These are phyloP conservation scores for Drosophila paucipuncta DNA, from an alignment of 2,888 invertebrate species.

Conservation along the genomic window DNA sequence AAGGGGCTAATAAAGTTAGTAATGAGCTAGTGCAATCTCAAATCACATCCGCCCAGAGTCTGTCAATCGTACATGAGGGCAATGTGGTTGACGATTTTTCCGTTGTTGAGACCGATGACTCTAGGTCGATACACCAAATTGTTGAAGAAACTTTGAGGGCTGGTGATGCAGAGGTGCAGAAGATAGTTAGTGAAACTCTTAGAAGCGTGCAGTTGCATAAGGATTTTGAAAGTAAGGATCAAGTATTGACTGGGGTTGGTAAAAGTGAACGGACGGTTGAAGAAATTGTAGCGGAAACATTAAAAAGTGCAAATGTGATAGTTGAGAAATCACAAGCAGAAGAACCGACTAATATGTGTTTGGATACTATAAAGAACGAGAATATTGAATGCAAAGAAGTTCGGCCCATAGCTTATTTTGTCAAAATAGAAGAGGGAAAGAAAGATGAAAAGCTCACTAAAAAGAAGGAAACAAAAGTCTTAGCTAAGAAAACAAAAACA, in stretches of 20 bases:
- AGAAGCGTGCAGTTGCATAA: constrained; percentile 41
- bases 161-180: constrained; percentile 65
- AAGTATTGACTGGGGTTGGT: neutral
- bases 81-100: neutral
- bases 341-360: neutral
- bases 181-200: constrained; percentile 67
- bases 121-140: constrained; percentile 67
- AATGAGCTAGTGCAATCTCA: neutral
- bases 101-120: constrained; percentile 28
- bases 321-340: neutral
- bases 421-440: constrained; percentile 62
- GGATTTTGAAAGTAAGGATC: constrained; percentile 5
- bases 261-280: constrained; percentile 51
- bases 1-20: neutral
- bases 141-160: constrained; percentile 70
- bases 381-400: constrained; percentile 44
- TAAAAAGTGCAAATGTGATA: constrained; percentile 43
- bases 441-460: constrained; percentile 14
- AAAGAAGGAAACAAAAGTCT: constrained; percentile 24
- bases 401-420: constrained; percentile 74
- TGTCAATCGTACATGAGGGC: too few relatives aligned
- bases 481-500: constrained; percentile 13
- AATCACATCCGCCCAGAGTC: neutral
- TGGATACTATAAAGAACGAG: neutral
- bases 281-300: constrained; percentile 66